phyloP scores from a whole-genome alignment of 2,888 invertebrate genomes.

The Escarpia spicata region DNA sequence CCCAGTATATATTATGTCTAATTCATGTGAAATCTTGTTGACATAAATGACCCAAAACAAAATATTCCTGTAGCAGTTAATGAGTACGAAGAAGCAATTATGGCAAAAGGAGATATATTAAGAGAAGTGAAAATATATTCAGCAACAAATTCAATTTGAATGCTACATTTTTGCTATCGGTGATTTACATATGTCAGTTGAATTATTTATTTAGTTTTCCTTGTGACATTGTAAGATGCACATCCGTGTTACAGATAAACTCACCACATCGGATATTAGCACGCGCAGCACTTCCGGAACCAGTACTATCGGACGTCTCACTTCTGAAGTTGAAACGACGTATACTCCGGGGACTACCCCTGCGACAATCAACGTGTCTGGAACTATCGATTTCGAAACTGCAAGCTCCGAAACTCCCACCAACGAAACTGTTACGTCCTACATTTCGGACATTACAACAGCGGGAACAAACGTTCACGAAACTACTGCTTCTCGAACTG shows the following conservation, averaged over 20 bases:
- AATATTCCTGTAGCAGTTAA: too few relatives aligned
- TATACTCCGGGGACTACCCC: background rate
- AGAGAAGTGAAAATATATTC: background rate
- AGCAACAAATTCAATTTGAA: background rate
- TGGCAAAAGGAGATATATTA: background rate
- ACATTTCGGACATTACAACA: background rate
- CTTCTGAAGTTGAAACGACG: background rate
- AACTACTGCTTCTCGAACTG: background rate
- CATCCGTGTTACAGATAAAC: background rate
- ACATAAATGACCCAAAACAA: too few relatives aligned
- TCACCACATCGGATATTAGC: background rate
- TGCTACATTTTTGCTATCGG: background rate
- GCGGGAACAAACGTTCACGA: background rate
- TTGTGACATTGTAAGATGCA: background rate
- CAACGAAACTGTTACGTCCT: background rate
- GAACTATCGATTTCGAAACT: background rate
- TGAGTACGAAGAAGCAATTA: too few relatives aligned
- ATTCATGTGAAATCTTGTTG: too few relatives aligned
- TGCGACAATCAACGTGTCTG: background rate
- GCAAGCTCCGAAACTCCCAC: background rate
- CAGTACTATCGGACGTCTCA: background rate
- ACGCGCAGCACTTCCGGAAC: background rate
- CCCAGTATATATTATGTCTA: too few relatives aligned
- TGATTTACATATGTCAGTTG: background rate
- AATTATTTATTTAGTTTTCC: background rate